Percentiles rank a stretch among this genome's conserved stretches.
Evolutionary conservation across 2,797 vertebrate genomes (phyloP).

Genomic region (Craterocephalus amniculus): DNA sequence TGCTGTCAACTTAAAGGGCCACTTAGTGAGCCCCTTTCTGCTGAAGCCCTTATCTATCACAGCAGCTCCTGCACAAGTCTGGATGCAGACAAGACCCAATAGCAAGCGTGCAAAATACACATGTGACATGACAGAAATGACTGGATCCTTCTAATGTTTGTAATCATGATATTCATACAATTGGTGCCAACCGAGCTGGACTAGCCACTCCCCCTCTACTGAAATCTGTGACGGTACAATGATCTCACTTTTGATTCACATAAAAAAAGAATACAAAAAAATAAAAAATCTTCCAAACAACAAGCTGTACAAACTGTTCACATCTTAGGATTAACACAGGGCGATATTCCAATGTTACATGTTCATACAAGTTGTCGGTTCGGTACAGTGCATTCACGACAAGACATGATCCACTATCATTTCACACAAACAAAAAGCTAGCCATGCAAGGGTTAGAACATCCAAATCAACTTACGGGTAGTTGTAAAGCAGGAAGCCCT

Average conservation of each 20-base stretch:
- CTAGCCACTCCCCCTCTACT: background rate
- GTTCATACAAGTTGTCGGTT: background rate
- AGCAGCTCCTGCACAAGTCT: constrained; percentile 21
- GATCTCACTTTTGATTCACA: background rate
- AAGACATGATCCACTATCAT: background rate
- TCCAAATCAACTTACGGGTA: constrained; percentile 80
- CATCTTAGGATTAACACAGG: background rate
- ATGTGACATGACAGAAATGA: constrained; percentile 10
- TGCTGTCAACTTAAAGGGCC: background rate
- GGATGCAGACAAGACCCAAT: background rate
- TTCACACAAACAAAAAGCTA: background rate
- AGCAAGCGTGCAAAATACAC: background rate
- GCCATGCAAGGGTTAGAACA: background rate
- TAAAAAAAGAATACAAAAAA: background rate
- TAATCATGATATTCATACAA: background rate
- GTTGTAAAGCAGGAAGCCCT: constrained; percentile 96
- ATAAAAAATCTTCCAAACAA: background rate
- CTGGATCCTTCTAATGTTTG: background rate
- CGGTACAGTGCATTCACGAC: background rate
- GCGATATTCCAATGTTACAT: background rate
- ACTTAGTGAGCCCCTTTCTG: constrained; percentile 40
- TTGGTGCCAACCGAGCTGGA: background rate
- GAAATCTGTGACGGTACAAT: background rate
- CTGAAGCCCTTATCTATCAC: constrained; percentile 66
- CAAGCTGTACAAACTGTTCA: background rate